Percentiles rank a stretch among this genome's conserved stretches.
Conservation (phyloP, 2,797 vertebrate genomes). For the Acanthis flammea region DNA sequence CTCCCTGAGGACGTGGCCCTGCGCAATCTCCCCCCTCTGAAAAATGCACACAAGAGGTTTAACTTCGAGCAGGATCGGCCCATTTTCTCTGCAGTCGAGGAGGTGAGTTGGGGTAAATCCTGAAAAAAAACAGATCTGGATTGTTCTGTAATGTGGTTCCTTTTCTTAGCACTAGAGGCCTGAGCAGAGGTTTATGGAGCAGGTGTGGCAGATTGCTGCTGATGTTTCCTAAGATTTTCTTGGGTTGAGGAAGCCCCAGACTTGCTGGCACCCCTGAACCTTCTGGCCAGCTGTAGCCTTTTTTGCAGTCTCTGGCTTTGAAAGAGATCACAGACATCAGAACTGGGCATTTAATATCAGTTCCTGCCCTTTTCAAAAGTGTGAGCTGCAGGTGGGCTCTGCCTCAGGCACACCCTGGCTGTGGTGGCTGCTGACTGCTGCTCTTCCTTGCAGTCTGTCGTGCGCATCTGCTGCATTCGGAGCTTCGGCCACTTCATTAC, state of each 20-base stretch:
- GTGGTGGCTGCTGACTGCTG: not conserved
- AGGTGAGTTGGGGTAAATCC: slow-evolving; percentile 75
- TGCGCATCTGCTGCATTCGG: slow-evolving; percentile 90
- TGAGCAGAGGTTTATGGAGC: not conserved
- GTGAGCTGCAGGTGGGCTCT: rapidly evolving
- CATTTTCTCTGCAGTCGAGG: slow-evolving; percentile 83
- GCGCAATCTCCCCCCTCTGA: slow-evolving; percentile 87
- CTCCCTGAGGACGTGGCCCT: slow-evolving; percentile 93
- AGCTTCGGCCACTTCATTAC: slow-evolving; percentile 96
- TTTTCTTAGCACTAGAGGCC: not conserved
- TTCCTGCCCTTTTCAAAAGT: not conserved
- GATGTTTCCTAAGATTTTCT: not conserved
- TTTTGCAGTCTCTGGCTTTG: not conserved
- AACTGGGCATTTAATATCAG: not conserved
- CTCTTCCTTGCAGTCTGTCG: slow-evolving; percentile 79
- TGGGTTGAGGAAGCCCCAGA: not conserved
- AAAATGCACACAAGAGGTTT: slow-evolving; percentile 84
- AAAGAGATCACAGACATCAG: not conserved
- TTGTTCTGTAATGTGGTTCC: not conserved
- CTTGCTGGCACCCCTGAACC: not conserved
- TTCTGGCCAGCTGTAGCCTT: not conserved
- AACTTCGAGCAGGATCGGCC: slow-evolving; percentile 81
- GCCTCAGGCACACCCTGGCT: rapidly evolving
- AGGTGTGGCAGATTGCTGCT: not conserved
- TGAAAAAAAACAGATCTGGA: not conserved